phyloP scores from a whole-genome alignment of 2,113 vertebrate species.

The Cyprinus carpio region DNA sequence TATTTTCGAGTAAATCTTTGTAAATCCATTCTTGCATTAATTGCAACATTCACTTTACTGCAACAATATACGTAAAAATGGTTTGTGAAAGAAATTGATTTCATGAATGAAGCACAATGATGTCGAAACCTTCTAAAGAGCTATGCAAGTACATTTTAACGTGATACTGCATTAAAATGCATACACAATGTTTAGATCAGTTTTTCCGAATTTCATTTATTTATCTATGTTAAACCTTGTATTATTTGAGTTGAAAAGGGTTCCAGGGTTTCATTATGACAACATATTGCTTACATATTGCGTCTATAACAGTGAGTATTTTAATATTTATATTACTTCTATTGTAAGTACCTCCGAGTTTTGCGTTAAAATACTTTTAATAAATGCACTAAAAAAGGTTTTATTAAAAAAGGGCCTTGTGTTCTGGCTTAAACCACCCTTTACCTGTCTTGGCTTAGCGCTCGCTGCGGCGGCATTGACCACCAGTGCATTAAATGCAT shows the following conservation, averaged over 20 bases:
- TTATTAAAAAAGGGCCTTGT: not conserved
- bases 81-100: not conserved
- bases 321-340: not conserved
- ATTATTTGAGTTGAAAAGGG: not conserved
- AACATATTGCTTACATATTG: too few relatives aligned
- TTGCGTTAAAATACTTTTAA: not conserved
- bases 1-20: not conserved
- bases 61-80: not conserved
- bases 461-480: constrained; percentile 11
- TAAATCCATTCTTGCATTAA: not conserved
- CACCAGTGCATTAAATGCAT: constrained; percentile 35
- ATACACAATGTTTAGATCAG: not conserved
- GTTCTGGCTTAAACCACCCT: not conserved
- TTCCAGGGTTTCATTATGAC: not conserved
- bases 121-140: not conserved
- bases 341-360: not conserved
- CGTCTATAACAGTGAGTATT: not conserved
- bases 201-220: too few relatives aligned
- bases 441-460: not conserved
- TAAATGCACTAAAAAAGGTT: not conserved
- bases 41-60: not conserved
- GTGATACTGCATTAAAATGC: not conserved
- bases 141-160: not conserved
- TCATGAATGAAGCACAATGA: not conserved
- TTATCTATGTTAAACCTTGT: too few relatives aligned